Evolutionary conservation across 2,888 invertebrate species (phyloP).

Genomic region (Scrobipalpa atriplicella): DNA sequence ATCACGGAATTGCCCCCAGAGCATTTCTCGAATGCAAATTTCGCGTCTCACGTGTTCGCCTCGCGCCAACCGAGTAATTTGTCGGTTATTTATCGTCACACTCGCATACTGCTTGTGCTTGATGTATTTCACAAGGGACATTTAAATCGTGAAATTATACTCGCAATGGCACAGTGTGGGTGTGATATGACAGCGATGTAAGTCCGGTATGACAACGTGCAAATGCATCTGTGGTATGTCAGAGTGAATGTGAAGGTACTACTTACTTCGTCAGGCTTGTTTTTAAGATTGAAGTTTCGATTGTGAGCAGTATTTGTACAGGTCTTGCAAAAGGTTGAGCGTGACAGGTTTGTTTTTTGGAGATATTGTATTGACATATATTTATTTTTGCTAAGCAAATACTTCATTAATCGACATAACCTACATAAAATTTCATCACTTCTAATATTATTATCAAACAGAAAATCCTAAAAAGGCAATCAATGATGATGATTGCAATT

Average conservation of each 20-base stretch:
- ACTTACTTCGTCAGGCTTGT: constrained; percentile 25
- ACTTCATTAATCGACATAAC: no score
- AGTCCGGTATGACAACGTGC: constrained; percentile 76
- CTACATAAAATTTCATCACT: not conserved
- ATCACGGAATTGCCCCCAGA: constrained; percentile 39
- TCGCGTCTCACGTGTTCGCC: constrained; percentile 60
- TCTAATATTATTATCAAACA: not conserved
- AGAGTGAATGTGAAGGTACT: constrained; percentile 20
- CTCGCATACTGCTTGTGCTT: constrained; percentile 53
- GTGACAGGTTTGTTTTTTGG: not conserved
- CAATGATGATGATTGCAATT: constrained; percentile 5
- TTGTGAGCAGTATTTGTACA: not conserved
- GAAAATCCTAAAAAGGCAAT: constrained; percentile 1
- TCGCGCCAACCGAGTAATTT: constrained; percentile 71
- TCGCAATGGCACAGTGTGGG: constrained; percentile 58
- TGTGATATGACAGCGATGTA: constrained; percentile 64
- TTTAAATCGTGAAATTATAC: constrained; percentile 78
- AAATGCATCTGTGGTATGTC: constrained; percentile 48
- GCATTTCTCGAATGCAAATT: constrained; percentile 74
- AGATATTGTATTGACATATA: no score
- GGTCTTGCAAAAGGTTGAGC: not conserved
- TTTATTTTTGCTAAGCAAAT: no score
- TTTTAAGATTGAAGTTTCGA: constrained; percentile 25
- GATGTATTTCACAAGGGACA: constrained; percentile 72
- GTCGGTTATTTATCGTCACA: constrained; percentile 71